A percentile compares a stretch with the other conserved stretches of the same genome.
phyloP scores from a whole-genome alignment of 2,888 invertebrate genomes.

The Mesorhabditis sp. region DNA sequence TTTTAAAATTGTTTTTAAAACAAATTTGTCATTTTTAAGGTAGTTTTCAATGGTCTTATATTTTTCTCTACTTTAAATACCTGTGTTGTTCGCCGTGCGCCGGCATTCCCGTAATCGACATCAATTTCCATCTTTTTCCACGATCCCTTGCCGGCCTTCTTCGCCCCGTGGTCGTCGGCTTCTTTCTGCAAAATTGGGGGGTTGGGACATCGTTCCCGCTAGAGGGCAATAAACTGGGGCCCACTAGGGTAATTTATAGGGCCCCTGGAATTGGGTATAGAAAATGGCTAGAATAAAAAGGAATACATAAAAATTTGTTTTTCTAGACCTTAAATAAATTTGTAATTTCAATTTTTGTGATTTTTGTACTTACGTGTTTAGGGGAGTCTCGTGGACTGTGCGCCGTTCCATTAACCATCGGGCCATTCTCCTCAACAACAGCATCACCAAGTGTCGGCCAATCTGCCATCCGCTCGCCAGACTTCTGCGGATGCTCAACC shows the following conservation, averaged over 20 bases:
- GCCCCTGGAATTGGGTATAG: too few species aligned
- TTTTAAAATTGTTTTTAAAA: too few species aligned
- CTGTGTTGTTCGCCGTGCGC: conserved; percentile 9
- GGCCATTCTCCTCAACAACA: conserved; percentile 12
- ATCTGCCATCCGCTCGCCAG: conserved; percentile 20
- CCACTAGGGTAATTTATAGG: too few species aligned
- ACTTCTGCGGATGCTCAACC: not conserved
- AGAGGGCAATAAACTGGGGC: too few species aligned
- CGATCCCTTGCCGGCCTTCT: conserved; percentile 14
- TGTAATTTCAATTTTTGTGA: too few species aligned
- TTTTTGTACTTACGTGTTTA: not conserved
- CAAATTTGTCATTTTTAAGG: too few species aligned
- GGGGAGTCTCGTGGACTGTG: conserved; percentile 15
- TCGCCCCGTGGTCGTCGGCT: conserved; percentile 45
- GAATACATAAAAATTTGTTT: too few species aligned
- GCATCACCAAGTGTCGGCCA: conserved; percentile 32
- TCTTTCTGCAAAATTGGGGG: conserved; percentile 32
- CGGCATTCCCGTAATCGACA: conserved; percentile 7
- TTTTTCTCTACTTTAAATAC: not conserved
- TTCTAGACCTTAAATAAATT: not conserved
- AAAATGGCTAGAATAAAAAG: too few species aligned
- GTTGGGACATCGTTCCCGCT: too few species aligned
- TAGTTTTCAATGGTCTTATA: too few species aligned
- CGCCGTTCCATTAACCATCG: not conserved
- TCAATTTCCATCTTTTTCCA: conserved; percentile 20